Base-by-base conservation (phyloP, 1,140 invertebrate species). In the Mactra quadrangularis region DNA sequence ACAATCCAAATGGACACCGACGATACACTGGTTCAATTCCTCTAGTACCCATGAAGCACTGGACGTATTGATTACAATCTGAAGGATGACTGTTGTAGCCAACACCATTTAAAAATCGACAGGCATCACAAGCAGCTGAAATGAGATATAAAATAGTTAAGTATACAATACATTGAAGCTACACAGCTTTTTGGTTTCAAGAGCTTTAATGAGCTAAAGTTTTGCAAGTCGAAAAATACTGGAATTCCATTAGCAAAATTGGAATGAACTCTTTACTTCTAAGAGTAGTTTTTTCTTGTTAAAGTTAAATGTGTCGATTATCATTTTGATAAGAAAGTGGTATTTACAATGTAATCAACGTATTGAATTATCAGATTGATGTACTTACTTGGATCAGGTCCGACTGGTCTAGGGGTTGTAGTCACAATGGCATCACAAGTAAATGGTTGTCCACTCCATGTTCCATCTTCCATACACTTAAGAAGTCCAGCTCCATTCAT, bases 61-160 rank as follows among this genome's bases (percentile, higher is more conserved):
- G 82, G 1, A 77, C 41, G 25, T 57, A 83, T 72, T 83, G 82
- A 38, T 68, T 83, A 57, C 82, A 83, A 38, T 83, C 82, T 22
- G 29, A 68, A 19, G 82, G 82, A 60, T 83, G 74, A 11, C 11
- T 19, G 55, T 70, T 77, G 38, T 70, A 83, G 35, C 72, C 82
- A 3, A 77, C 74, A 22, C 82, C 82, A 57, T 82, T 82, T n/a
- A 82, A 33, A 41, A 38, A 60, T 19, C 79, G 52, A 27, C 79
- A 82, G 17, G 29, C 59, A 25, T 82, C 79, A 33, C 79, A 82
- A 17, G 72, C 77, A 59, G n/a, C 38, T 72, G 27, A 72, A 38
- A 64, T 33, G 17, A 35, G 22, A 17, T 57, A 15, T 57, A 57
- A 15, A 22, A 29, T 29, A 19, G 38, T 57, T 57, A n/a, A n/a